Conservation (phyloP, 1,140 invertebrate genomes). For the Papilio machaon region DNA sequence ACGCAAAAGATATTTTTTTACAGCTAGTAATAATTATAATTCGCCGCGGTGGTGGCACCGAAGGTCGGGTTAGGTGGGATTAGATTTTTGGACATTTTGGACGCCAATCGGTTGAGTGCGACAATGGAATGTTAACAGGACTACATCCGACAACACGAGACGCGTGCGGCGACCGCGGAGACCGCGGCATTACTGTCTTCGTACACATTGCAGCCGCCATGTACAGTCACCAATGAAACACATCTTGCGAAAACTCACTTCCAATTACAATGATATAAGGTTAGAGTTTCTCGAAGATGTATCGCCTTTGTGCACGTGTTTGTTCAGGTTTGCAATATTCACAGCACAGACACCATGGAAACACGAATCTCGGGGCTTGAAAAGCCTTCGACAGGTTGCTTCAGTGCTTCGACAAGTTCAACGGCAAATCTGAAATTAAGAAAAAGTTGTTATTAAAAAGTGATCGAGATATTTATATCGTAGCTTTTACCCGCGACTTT, state of each 20-base stretch:
- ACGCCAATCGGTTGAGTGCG: conserved; percentile 67
- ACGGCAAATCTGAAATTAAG: conserved; percentile 77
- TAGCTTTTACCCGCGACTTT: too few species aligned
- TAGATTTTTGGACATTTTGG: conserved; percentile 68
- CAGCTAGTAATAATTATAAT: conserved; percentile 53
- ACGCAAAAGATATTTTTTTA: conserved; percentile 63
- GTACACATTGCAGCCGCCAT: background rate
- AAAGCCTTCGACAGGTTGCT: conserved; percentile 34
- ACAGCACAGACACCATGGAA: background rate
- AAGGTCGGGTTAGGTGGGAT: conserved; percentile 72
- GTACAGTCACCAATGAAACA: background rate
- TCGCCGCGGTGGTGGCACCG: conserved; percentile 48
- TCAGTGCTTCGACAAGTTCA: conserved; percentile 81
- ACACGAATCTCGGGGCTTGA: background rate
- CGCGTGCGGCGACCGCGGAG: background rate
- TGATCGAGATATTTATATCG: background rate
- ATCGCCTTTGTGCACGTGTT: background rate
- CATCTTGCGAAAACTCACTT: background rate
- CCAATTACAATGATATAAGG: background rate
- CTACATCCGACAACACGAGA: conserved; percentile 42
- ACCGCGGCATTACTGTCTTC: background rate
- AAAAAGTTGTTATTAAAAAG: conserved; percentile 6
- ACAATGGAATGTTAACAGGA: conserved; percentile 75
- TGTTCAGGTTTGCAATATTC: background rate
- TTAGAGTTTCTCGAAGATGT: background rate